Evolutionary conservation across 2,113 vertebrate species (phyloP), one percentile per base, ranked within the genome.

Genomic region (Lophochroa leadbeateri): DNA sequence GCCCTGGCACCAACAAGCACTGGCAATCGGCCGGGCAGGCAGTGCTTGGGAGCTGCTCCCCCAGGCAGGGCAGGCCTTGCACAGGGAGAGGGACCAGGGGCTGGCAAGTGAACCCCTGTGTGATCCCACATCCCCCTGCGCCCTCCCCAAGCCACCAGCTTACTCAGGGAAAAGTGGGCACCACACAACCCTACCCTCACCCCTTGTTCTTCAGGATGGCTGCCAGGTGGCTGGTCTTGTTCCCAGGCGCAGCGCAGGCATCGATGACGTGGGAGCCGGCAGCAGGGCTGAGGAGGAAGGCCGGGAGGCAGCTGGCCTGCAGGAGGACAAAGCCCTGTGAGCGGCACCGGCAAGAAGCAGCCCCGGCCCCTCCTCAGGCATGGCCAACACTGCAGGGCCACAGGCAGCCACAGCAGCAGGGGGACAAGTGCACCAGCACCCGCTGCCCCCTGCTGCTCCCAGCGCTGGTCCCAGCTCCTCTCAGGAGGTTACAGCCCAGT

Each of bases 181-280:
- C 33, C 33, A 24, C 57, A 7, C 23, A 60, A 35, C 27, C 3
- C 6, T 33, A 25, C 39, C 61, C 98, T 97, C 96, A 99, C 99
- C 99, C 99, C 88, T 98, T 99, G 97, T 99, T 99, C 75, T 97
- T 97, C 97, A 99, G 97, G 82, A 99, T 94, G 92, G 99, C 99
- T 25, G 99, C 99, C 85, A 99, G 95, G 72, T 99, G 99, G 87
- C 99, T 99, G 78, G 99, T 99, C 96, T 99, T 99, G 97, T 99
- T 99, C 21, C 99, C 99, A 0, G 99, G 99, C 17, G 99, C 99
- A 8, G 99, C 99, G 0, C 99, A 99, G 13, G 99, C 99, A 39
- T 99, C 99, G 0, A 99, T 98, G 65, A 99, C 96, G 0, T 98
- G 98, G 75, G 98, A 98, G 8, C 98, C 98, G 0, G 98, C 86